Conservation (phyloP, 1,140 invertebrate genomes). For the Diorhabda elongata region DNA sequence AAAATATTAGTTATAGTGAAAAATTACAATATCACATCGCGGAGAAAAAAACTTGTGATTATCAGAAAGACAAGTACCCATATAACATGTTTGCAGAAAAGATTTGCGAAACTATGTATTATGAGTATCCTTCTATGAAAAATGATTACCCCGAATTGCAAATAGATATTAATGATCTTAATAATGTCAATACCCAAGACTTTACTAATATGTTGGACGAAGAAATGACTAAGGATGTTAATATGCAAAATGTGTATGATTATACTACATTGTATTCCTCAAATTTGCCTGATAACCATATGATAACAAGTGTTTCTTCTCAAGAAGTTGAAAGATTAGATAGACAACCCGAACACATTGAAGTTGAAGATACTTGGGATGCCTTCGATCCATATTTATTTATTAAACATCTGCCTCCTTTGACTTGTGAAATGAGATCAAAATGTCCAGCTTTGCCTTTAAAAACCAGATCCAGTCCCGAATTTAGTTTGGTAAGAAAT, state of each 20-base stretch:
- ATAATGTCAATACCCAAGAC: conserved; percentile 44
- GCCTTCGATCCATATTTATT: conserved; percentile 86
- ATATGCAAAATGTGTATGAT: conserved; percentile 41
- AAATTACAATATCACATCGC: conserved; percentile 36
- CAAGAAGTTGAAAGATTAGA: conserved; percentile 49
- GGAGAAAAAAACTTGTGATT: conserved; percentile 37
- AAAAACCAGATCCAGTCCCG: conserved; percentile 88
- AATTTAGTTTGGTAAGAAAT: conserved; percentile 82
- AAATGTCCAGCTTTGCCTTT: conserved; percentile 86
- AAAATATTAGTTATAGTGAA: conserved; percentile 23
- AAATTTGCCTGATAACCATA: conserved; percentile 28
- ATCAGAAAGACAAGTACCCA: conserved; percentile 36
- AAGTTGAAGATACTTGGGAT: conserved; percentile 65
- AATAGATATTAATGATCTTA: conserved; percentile 43
- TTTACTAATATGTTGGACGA: conserved; percentile 46
- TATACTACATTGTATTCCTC: conserved; percentile 40
- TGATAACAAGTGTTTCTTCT: conserved; percentile 39
- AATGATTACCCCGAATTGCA: conserved; percentile 43
- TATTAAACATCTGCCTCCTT: conserved; percentile 87
- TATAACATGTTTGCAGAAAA: conserved; percentile 42
- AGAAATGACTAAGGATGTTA: conserved; percentile 42
- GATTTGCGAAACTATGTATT: conserved; percentile 44
- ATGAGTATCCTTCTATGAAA: conserved; percentile 39
- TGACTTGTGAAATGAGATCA: conserved; percentile 80
- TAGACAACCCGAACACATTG: conserved; percentile 52